Base-by-base conservation (phyloP, 2,113 vertebrate species). In the Alethe diademata region DNA sequence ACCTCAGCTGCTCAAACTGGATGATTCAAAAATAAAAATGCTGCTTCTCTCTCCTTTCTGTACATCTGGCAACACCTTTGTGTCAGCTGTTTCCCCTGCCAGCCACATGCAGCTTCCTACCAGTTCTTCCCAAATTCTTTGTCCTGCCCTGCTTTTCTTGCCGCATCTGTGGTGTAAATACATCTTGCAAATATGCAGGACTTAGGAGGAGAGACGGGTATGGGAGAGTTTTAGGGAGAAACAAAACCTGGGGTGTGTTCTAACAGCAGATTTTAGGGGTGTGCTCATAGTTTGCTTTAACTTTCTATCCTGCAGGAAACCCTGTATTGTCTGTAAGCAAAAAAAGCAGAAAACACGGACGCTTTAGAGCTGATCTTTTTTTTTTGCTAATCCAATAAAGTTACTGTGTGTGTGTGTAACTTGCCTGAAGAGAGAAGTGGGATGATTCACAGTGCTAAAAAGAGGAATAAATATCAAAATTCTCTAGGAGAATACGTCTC, bases 381-480 rank as follows among this genome's bases (percentile, higher is more conserved):
- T 57, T 69, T 16, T 76, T 82, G 54, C 38, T 65, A 76, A 83
- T 75, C 48, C 45, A 69, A 47, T 87, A 31, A 75, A 84, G 57
- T 85, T 28, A 35, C 40, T 22, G 33, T 51, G 29, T 91, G 54
- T 62, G 33, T 62, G 33, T 92, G 51, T 83, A 79, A 47, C 31
- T 62, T 73, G 70, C 60, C 67, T 83, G 51, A 94, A 95, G 78
- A 86, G 73, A 91, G 38, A 95, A 84, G 58, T 83, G 51, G 43
- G 75, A 57, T 89, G 75, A 93, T 92, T 96, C 83, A 90, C 20
- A 51, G 75, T 73, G 50, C 67, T 93, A 86, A 92, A 94, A 88
- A 78, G 88, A 93, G 42, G 58, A 70, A 91, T 72, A 92, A 89
- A 95, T 83, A 58, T 72, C 23, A 43, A 78, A 90, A 78, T 81